Evolutionary conservation across 2,888 invertebrate genomes (phyloP).

Genomic region (Ceramica pisi): DNA sequence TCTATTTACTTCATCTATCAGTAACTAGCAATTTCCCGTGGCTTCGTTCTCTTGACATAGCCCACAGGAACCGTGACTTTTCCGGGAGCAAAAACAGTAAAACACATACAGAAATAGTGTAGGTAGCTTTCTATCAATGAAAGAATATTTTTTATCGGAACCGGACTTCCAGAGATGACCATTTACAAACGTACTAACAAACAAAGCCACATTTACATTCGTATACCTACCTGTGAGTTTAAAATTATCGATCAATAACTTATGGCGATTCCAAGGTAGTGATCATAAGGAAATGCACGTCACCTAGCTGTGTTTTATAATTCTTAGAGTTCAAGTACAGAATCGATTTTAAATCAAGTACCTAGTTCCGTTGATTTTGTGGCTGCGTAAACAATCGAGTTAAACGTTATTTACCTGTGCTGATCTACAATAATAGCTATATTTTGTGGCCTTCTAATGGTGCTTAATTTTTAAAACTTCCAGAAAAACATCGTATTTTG

Average conservation of each 20-base stretch:
- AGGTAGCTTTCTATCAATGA: background rate
- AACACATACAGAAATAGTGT: background rate
- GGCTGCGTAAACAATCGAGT: background rate
- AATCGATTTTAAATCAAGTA: slow-evolving; percentile 26
- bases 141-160: background rate
- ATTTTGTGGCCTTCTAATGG: background rate
- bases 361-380: background rate
- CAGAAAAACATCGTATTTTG: background rate
- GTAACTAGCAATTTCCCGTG: background rate
- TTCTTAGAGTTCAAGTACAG: slow-evolving; percentile 24
- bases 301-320: slow-evolving; percentile 9
- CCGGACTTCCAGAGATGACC: background rate
- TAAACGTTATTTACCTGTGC: background rate
- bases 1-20: slow-evolving; percentile 1
- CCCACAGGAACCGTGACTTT: background rate
- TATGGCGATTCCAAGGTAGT: background rate
- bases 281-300: background rate
- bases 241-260: background rate
- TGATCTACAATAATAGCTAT: background rate
- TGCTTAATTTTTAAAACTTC: background rate
- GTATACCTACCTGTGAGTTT: background rate
- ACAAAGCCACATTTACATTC: no score
- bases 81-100: background rate
- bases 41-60: background rate
- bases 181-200: background rate